Evolutionary conservation across 2,888 invertebrate species (phyloP).

Genomic region (Portevinia maculata): DNA sequence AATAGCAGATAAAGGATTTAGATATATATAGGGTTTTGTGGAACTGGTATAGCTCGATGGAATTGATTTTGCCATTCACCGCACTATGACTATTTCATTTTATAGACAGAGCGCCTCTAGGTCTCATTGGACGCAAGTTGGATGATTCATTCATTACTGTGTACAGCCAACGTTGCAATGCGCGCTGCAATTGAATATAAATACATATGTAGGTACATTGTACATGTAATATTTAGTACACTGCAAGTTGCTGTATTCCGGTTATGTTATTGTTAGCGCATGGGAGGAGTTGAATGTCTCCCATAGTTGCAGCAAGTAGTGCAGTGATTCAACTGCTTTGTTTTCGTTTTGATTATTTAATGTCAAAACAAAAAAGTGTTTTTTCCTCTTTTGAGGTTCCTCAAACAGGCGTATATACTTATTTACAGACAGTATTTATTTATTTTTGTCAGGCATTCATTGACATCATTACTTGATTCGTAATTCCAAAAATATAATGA

Average conservation of each 20-base stretch:
- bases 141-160: constrained; percentile 59
- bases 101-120: constrained; percentile 48
- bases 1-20: constrained; percentile 42
- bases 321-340: constrained; percentile 60
- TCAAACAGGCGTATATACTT: constrained; percentile 26
- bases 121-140: constrained; percentile 57
- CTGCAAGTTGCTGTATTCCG: constrained; percentile 42
- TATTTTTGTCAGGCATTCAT: constrained; percentile 27
- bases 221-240: too few species aligned
- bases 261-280: constrained; percentile 56
- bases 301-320: constrained; percentile 18
- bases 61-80: constrained; percentile 54
- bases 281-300: constrained; percentile 64
- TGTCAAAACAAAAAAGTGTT: constrained; percentile 13
- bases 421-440: constrained; percentile 4
- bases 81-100: constrained; percentile 24
- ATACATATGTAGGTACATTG: constrained; percentile 4
- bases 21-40: constrained; percentile 12
- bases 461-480: constrained; percentile 42
- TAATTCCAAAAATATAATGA: too few species aligned
- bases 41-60: constrained; percentile 41
- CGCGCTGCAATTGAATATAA: constrained; percentile 36
- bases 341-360: constrained; percentile 54
- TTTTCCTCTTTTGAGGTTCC: constrained; percentile 34
- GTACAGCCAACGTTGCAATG: constrained; percentile 25